phyloP scores from a whole-genome alignment of 2,888 invertebrate species.

The Tetropium fuscum region DNA sequence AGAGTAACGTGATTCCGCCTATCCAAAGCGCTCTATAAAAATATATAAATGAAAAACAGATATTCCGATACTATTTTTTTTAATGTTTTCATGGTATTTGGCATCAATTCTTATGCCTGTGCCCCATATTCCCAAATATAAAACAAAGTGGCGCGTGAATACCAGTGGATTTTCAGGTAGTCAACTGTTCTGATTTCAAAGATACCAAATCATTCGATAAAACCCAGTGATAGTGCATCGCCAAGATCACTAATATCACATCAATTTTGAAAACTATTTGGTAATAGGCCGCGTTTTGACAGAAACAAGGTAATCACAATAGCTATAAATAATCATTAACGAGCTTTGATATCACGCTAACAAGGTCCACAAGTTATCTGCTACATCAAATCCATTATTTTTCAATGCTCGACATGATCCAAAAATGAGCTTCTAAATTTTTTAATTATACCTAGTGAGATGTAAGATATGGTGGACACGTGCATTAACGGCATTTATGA shows the following conservation, averaged over 20 bases:
- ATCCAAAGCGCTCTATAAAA: too few species aligned
- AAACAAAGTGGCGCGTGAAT: too few species aligned
- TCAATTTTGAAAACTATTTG: conserved; percentile 32
- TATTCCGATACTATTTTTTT: too few species aligned
- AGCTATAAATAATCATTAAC: conserved; percentile 23
- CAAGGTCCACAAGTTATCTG: conserved; percentile 11
- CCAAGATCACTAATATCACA: conserved; percentile 2
- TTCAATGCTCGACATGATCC: conserved; percentile 11
- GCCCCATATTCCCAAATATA: too few species aligned
- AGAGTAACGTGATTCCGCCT: too few species aligned
- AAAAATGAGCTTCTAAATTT: conserved; percentile 18
- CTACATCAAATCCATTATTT: conserved; percentile 13
- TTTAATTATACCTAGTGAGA: conserved; percentile 6
- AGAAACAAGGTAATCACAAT: conserved; percentile 21
- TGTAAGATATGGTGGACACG: conserved; percentile 24
- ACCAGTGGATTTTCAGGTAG: too few species aligned
- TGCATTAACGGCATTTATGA: conserved; percentile 24
- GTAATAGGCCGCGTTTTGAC: conserved; percentile 38
- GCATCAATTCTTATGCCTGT: too few species aligned
- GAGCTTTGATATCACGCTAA: conserved; percentile 16
- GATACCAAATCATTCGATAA: conserved; percentile 12
- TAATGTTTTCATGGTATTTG: too few species aligned
- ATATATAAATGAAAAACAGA: too few species aligned
- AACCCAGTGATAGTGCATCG: conserved; percentile 6
- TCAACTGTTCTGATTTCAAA: conserved; percentile 12